A percentile compares a stretch with the other conserved stretches of the same genome.
These are phyloP conservation scores for Anguilla anguilla DNA, from an alignment of 2,797 vertebrate species.

Conservation along the genomic window DNA sequence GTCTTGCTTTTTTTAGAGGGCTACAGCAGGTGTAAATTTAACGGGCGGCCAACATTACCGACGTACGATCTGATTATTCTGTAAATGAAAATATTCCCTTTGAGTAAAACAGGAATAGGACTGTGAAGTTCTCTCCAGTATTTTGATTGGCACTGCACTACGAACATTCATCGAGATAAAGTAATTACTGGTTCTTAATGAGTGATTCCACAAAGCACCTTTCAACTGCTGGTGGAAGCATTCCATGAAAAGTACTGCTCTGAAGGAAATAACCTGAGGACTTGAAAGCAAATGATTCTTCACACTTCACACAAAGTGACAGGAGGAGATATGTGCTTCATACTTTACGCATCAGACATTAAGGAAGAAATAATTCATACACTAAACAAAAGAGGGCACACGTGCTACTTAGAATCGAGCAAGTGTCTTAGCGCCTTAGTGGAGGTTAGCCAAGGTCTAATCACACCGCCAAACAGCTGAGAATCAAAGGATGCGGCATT, in stretches of 20 bases:
- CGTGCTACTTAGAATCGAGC: not conserved
- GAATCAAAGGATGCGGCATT: not conserved
- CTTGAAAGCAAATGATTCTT: not conserved
- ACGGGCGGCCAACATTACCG: conserved; percentile 18
- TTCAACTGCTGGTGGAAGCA: not conserved
- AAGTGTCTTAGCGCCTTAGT: not conserved
- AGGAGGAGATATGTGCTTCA: not conserved
- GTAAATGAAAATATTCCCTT: conserved; percentile 28
- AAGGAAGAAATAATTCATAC: not conserved
- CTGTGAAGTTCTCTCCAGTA: not conserved
- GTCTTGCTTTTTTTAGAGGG: conserved; percentile 3
- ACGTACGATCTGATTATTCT: conserved; percentile 25
- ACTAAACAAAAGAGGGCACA: not conserved
- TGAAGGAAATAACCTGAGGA: not conserved
- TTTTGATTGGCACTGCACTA: not conserved
- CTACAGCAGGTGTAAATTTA: conserved; percentile 45
- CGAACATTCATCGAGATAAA: not conserved
- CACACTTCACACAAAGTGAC: not conserved
- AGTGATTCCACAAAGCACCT: not conserved
- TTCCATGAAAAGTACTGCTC: not conserved
- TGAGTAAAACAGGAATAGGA: conserved; percentile 27
- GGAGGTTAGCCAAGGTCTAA: not conserved
- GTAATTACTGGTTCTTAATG: not conserved
- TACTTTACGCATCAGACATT: not conserved
- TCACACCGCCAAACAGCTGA: not conserved